Conservation (phyloP, 37 sponge, comb jelly and placozoan species). For the Chondrilla cf. caribensis region DNA sequence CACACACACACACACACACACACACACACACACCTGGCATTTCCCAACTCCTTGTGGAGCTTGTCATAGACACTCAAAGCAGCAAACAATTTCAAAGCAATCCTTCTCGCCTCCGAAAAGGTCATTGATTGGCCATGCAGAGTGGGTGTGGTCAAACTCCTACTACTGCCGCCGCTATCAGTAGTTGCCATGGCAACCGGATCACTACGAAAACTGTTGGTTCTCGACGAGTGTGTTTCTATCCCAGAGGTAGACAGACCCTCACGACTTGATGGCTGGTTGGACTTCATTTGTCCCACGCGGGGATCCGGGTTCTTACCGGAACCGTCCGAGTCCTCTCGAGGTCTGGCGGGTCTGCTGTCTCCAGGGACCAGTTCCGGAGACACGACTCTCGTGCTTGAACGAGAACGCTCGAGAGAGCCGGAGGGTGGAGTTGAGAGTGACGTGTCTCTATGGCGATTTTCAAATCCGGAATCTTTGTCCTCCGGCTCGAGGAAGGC, state of each 20-base stretch:
- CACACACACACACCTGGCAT: not conserved
- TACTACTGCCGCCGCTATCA: constrained; percentile 20
- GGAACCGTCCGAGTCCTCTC: constrained; percentile 5
- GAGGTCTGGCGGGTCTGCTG: not conserved
- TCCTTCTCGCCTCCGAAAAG: constrained; percentile 45
- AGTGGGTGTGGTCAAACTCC: constrained; percentile 33
- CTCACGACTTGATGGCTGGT: not conserved
- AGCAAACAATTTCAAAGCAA: constrained; percentile 74
- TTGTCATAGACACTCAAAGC: constrained; percentile 55
- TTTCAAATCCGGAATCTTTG: constrained; percentile 33
- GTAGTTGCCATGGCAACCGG: not conserved
- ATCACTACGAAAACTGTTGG: constrained; percentile 17
- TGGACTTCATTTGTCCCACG: not conserved
- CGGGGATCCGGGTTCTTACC: not conserved
- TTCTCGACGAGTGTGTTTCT: constrained; percentile 17
- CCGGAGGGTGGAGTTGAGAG: constrained; percentile 3
- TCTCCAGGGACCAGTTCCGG: not conserved
- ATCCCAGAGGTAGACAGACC: not conserved
- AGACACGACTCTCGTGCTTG: not conserved
- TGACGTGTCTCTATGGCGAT: not conserved
- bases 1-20: constrained; percentile 7
- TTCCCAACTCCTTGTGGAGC: constrained; percentile 45
- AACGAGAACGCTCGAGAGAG: not conserved
- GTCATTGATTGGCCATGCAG: constrained; percentile 41
- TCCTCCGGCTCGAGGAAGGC: constrained; percentile 60